Conservation (phyloP, 2,113 vertebrate genomes). For the Pelodiscus sinensis region DNA sequence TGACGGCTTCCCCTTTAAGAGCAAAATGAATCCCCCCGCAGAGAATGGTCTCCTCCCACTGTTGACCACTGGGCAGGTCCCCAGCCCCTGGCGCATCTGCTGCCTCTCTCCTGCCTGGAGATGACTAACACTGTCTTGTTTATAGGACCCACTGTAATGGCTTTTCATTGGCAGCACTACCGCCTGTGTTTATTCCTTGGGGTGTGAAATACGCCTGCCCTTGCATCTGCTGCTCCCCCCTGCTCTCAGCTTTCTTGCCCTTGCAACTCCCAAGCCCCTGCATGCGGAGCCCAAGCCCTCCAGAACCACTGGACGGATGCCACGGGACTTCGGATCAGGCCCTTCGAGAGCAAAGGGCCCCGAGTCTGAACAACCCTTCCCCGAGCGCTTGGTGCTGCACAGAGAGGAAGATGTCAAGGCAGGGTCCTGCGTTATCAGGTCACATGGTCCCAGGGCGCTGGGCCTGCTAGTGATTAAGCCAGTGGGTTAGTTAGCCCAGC, state of each 20-base stretch:
- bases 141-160: background rate
- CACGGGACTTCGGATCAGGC: background rate
- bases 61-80: background rate
- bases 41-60: accelerated
- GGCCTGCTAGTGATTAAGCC: background rate
- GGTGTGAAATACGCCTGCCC: background rate
- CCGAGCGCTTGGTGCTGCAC: background rate
- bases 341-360: background rate
- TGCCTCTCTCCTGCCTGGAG: background rate
- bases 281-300: background rate
- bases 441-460: too few species aligned
- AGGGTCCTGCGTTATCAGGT: too few species aligned
- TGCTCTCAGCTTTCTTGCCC: background rate
- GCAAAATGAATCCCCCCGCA: background rate
- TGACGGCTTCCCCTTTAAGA: background rate
- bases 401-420: background rate
- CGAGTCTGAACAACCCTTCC: background rate
- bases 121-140: background rate
- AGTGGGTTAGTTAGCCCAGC: background rate
- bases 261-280: background rate
- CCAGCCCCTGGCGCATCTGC: background rate
- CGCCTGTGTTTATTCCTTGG: background rate
- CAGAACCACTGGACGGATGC: background rate
- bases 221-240: accelerated
- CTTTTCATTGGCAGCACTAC: background rate